Percentiles rank a stretch among this genome's conserved stretches.
Conservation (phyloP, 2,888 invertebrate genomes). For the Argynnis bischoffii region DNA sequence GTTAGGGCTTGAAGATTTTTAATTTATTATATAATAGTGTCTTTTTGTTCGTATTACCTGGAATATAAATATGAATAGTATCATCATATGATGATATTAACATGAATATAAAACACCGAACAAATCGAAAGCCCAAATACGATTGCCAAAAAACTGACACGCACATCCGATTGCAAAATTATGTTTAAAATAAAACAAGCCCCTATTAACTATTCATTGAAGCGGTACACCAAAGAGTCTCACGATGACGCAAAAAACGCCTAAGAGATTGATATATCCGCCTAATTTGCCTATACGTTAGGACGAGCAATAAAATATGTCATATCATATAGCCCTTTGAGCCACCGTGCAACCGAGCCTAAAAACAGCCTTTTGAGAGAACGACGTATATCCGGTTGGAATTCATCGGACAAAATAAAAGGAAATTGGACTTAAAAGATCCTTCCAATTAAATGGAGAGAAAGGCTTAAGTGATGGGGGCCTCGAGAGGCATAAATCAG, state of each 20-base stretch:
- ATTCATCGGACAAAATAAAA: constrained; percentile 64
- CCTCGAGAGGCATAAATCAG: constrained; percentile 60
- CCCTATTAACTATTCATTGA: constrained; percentile 60
- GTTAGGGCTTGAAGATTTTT: too few species aligned
- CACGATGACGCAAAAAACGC: constrained; percentile 50
- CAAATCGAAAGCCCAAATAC: constrained; percentile 16
- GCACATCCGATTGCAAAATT: constrained; percentile 47
- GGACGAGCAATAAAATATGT: constrained; percentile 73
- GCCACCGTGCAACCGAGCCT: constrained; percentile 63
- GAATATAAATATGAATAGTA: neutral
- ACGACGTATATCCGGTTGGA: constrained; percentile 70
- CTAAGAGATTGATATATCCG: constrained; percentile 77
- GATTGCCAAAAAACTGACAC: constrained; percentile 30
- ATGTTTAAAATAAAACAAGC: constrained; percentile 38
- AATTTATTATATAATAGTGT: too few species aligned
- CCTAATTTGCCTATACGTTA: constrained; percentile 75
- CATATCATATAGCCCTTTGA: constrained; percentile 74
- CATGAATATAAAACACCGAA: constrained; percentile 8
- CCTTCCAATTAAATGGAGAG: constrained; percentile 68
- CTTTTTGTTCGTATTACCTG: neutral
- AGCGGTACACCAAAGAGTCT: constrained; percentile 53
- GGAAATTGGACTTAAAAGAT: constrained; percentile 65
- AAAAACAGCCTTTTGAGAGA: constrained; percentile 70
- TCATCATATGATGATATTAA: constrained; percentile 4
- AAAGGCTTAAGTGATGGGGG: constrained; percentile 73